Conservation (phyloP, 2,797 vertebrate genomes). For the Harpagifer antarcticus region DNA sequence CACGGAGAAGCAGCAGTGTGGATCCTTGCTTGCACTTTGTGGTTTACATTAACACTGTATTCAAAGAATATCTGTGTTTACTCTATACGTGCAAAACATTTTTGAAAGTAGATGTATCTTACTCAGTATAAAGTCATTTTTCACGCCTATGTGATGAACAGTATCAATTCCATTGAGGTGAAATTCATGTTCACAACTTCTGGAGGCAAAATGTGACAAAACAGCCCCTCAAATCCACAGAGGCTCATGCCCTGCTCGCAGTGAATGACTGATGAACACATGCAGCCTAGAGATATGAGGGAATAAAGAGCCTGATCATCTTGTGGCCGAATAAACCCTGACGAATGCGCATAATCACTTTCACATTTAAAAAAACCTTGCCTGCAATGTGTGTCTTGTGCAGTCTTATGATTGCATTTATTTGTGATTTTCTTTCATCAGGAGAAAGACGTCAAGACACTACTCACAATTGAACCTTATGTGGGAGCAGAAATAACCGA, state of each 20-base stretch:
- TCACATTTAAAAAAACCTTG: conserved; percentile 34
- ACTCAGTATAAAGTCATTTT: not conserved
- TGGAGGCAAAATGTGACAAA: conserved; percentile 13
- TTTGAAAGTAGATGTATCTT: not conserved
- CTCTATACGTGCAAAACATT: not conserved
- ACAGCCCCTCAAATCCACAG: conserved; percentile 1
- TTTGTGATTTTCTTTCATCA: conserved; percentile 37
- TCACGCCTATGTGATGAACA: not conserved
- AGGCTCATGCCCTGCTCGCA: not conserved
- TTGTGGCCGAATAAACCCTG: conserved; percentile 32
- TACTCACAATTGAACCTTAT: conserved; percentile 8
- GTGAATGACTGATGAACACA: conserved; percentile 21
- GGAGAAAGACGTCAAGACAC: conserved; percentile 1
- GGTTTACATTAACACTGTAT: conserved; percentile 49
- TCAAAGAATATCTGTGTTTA: conserved; percentile 37
- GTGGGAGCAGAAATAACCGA: conserved; percentile 17
- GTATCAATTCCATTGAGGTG: conserved; percentile 1
- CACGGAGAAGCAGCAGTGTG: conserved; percentile 57
- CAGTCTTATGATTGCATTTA: conserved; percentile 64
- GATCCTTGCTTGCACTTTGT: conserved; percentile 44
- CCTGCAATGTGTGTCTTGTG: conserved; percentile 42
- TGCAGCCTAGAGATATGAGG: conserved; percentile 28
- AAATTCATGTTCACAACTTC: conserved; percentile 6
- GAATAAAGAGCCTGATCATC: conserved; percentile 40
- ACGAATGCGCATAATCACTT: conserved; percentile 53